A percentile compares a stretch with the other conserved stretches of the same genome.
phyloP scores from a whole-genome alignment of 2,888 invertebrate genomes.

The Nipponacmea schrenckii region DNA sequence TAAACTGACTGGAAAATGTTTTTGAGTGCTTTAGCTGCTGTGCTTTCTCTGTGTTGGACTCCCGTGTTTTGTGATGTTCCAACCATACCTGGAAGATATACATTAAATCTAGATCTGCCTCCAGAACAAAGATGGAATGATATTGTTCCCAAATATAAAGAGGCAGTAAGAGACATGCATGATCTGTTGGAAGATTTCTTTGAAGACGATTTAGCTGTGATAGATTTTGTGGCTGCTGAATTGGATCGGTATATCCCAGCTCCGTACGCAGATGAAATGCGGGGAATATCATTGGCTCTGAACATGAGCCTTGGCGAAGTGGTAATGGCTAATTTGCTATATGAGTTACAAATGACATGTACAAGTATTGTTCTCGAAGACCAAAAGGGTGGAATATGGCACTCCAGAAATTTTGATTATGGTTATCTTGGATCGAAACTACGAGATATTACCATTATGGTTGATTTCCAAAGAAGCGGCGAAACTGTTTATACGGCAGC shows the following conservation, averaged over 20 bases:
- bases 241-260: constrained; percentile 8
- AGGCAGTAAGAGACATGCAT: constrained; percentile 12
- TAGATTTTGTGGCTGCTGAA: constrained; percentile 14
- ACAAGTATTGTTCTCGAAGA: constrained; percentile 62
- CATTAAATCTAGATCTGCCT: constrained; percentile 13
- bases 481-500: constrained; percentile 52
- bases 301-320: constrained; percentile 18
- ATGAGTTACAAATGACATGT: constrained; percentile 38
- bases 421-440: constrained; percentile 37
- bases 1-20: too few species aligned
- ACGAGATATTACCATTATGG: constrained; percentile 34
- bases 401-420: constrained; percentile 63
- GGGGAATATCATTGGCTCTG: constrained; percentile 15
- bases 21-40: too few species aligned
- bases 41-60: too few species aligned
- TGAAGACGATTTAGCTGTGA: constrained; percentile 14
- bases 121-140: constrained; percentile 17
- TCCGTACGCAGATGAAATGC: constrained; percentile 17
- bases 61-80: background rate
- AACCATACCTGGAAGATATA: constrained; percentile 2
- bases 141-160: constrained; percentile 6
- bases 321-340: constrained; percentile 8
- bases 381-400: constrained; percentile 47
- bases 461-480: constrained; percentile 39
- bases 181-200: constrained; percentile 10